phyloP scores from a whole-genome alignment of 2,797 vertebrate genomes.

The Garrulus glandarius region DNA sequence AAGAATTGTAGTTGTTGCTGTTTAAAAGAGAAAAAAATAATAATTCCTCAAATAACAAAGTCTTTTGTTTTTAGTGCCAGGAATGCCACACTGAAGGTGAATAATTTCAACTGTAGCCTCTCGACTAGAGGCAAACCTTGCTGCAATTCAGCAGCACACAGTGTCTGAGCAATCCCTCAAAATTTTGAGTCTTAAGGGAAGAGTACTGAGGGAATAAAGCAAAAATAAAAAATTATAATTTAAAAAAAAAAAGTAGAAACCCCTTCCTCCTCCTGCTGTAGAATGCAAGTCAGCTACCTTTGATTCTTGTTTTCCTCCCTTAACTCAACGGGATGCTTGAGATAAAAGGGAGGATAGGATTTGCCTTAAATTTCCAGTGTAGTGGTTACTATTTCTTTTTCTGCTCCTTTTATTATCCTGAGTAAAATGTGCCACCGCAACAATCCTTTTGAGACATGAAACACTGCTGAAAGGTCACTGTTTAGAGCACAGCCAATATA shows the following conservation, averaged over 20 bases:
- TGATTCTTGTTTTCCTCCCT: not conserved
- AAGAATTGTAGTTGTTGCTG: not conserved
- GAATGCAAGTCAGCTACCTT: not conserved
- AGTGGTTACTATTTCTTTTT: not conserved
- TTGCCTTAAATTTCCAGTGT: not conserved
- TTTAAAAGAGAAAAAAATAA: not conserved
- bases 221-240: not conserved
- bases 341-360: not conserved
- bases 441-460: conserved; percentile 47
- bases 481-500: conserved; percentile 38
- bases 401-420: not conserved
- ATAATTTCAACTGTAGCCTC: not conserved
- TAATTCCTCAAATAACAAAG: not conserved
- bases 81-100: not conserved
- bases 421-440: conserved; percentile 13
- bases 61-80: not conserved
- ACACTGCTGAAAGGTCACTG: conserved; percentile 57
- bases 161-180: not conserved
- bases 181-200: not conserved
- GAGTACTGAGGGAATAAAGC: not conserved
- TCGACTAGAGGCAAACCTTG: not conserved
- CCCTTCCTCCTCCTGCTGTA: not conserved
- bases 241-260: not conserved
- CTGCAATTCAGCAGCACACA: not conserved
- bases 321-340: not conserved